Conservation (phyloP, 2,888 invertebrate genomes). For the Cyrtodaria siliqua region DNA sequence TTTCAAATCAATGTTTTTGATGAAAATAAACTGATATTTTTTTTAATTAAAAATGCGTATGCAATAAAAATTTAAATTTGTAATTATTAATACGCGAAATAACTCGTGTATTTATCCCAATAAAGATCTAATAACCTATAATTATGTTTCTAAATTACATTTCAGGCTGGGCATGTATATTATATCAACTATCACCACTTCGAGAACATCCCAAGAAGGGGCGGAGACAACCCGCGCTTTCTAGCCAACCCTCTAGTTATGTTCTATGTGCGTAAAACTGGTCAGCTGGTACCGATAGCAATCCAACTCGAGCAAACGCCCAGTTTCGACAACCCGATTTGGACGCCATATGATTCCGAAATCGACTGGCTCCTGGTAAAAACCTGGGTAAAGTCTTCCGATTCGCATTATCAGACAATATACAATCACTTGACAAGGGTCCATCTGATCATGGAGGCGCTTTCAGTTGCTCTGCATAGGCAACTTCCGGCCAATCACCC, state of each 20-base stretch:
- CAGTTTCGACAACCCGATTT: conserved; percentile 54
- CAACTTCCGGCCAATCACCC: conserved; percentile 60
- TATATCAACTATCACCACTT: conserved; percentile 52
- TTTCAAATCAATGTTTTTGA: too few species aligned
- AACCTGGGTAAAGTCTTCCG: conserved; percentile 53
- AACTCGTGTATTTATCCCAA: too few species aligned
- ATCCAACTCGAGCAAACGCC: conserved; percentile 55
- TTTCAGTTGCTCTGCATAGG: conserved; percentile 44
- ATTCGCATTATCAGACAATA: conserved; percentile 52
- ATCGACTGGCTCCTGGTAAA: conserved; percentile 59
- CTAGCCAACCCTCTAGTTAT: conserved; percentile 50
- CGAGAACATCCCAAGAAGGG: conserved; percentile 32
- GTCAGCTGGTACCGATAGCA: conserved; percentile 58
- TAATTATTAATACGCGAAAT: too few species aligned
- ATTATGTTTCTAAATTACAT: too few species aligned
- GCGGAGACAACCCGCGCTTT: conserved; percentile 18
- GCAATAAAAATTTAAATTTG: too few species aligned
- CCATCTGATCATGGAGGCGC: conserved; percentile 53
- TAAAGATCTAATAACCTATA: too few species aligned
- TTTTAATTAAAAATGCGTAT: too few species aligned
- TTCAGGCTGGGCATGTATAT: conserved; percentile 59
- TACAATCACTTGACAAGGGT: conserved; percentile 48
- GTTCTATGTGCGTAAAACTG: conserved; percentile 50
- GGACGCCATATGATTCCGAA: conserved; percentile 54
- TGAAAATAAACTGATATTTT: too few species aligned